A percentile compares a stretch with the other conserved stretches of the same genome.
Conservation (phyloP, 2,888 invertebrate genomes). For the Xylota sylvarum region DNA sequence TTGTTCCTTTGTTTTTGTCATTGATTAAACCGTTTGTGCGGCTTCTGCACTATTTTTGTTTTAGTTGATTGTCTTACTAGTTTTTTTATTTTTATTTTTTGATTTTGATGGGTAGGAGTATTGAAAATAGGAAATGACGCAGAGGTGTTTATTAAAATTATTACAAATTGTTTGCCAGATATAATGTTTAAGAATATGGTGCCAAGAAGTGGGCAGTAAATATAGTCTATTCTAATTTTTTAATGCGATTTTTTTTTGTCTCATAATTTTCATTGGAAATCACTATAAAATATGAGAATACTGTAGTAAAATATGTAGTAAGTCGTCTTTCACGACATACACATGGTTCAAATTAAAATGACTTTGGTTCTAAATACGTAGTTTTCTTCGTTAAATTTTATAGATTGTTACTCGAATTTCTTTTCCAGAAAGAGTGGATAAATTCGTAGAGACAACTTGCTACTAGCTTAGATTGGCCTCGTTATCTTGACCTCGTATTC, state of each 20-base stretch:
- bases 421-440: too few species aligned
- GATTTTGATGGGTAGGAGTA: slow-evolving; percentile 1
- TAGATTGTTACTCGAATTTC: too few species aligned
- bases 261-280: slow-evolving; percentile 18
- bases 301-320: not conserved
- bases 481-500: too few species aligned
- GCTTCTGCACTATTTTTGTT: slow-evolving; percentile 33
- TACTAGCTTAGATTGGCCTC: too few species aligned
- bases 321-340: too few species aligned
- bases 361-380: too few species aligned
- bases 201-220: slow-evolving; percentile 61
- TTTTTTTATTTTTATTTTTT: not conserved
- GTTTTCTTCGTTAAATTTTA: too few species aligned
- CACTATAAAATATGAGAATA: not conserved
- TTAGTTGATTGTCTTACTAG: slow-evolving; percentile 5
- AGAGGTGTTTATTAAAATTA: slow-evolving; percentile 29
- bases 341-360: too few species aligned
- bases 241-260: not conserved
- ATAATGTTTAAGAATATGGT: slow-evolving; percentile 12
- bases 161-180: slow-evolving; percentile 6
- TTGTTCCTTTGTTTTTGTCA: slow-evolving; percentile 32
- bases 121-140: slow-evolving; percentile 65
- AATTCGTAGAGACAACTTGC: too few species aligned
- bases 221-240: slow-evolving; percentile 1
- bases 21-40: slow-evolving; percentile 32